Evolutionary conservation across 2,888 invertebrate genomes (phyloP).

Genomic region (Drosophila atroscutellata): DNA sequence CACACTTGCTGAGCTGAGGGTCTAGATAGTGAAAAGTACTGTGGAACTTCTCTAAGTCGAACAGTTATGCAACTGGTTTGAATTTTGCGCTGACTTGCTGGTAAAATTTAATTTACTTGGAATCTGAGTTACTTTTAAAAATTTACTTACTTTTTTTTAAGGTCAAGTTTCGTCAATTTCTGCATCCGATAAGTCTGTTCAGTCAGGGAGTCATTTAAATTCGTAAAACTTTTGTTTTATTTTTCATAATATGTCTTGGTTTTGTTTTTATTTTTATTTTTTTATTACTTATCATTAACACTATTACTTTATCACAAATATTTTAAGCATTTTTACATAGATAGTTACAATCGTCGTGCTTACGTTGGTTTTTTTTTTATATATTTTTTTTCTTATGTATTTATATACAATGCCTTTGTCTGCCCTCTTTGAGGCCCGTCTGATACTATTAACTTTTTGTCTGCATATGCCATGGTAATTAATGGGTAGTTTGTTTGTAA

Average conservation of each 20-base stretch:
- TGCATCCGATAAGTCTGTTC: no score
- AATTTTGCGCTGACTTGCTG: neutral
- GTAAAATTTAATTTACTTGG: neutral
- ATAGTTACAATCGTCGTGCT: slow-evolving; percentile 76
- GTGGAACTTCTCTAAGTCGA: neutral
- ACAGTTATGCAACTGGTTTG: neutral
- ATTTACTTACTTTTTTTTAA: neutral
- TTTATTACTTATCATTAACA: slow-evolving; percentile 78
- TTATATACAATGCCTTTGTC: slow-evolving; percentile 44
- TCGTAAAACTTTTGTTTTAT: slow-evolving; percentile 15
- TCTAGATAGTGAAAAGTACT: neutral
- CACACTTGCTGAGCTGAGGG: neutral
- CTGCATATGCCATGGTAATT: slow-evolving; percentile 23
- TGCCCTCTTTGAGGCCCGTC: slow-evolving; percentile 37
- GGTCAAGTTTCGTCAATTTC: neutral
- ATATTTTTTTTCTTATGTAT: slow-evolving; percentile 38
- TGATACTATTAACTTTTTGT: slow-evolving; percentile 37
- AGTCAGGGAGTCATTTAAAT: neutral
- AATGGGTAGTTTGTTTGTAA: slow-evolving; percentile 21
- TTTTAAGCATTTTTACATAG: slow-evolving; percentile 82
- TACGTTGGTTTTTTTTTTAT: slow-evolving; percentile 26
- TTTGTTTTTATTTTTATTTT: slow-evolving; percentile 52
- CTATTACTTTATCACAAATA: slow-evolving; percentile 81
- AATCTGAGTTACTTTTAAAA: neutral
- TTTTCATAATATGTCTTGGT: slow-evolving; percentile 64